Evolutionary conservation across 2,888 invertebrate species (phyloP).

Genomic region (Arctia plantaginis): DNA sequence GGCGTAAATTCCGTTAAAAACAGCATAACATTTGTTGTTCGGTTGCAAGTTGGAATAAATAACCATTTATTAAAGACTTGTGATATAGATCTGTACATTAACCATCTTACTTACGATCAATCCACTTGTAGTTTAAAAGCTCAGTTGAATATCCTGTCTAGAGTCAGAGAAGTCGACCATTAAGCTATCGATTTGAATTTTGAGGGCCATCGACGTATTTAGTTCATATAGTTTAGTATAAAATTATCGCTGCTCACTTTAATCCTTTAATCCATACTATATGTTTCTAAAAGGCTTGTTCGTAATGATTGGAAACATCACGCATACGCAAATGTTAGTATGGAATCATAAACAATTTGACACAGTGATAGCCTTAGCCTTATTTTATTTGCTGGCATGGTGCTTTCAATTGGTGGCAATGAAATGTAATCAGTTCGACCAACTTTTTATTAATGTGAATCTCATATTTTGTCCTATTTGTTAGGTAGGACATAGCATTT

Average conservation of each 20-base stretch:
- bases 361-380: constrained; percentile 55
- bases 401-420: constrained; percentile 73
- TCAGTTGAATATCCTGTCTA: not conserved
- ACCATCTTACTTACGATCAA: not conserved
- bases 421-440: constrained; percentile 55
- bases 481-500: constrained; percentile 7
- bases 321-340: not conserved
- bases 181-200: not conserved
- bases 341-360: constrained; percentile 39
- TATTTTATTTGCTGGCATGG: constrained; percentile 63
- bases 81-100: not conserved
- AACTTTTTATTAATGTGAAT: constrained; percentile 47
- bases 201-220: not conserved
- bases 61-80: not conserved
- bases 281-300: not conserved
- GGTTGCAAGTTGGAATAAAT: not conserved
- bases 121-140: not conserved
- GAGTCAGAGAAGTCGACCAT: not conserved
- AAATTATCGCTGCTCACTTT: not conserved
- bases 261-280: not conserved
- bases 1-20: not conserved
- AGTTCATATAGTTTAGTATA: not conserved
- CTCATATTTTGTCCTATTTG: constrained; percentile 31
- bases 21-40: not conserved
- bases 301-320: not conserved